Percentiles rank a stretch among this genome's conserved stretches.
These are phyloP conservation scores for Heliornis fulica DNA, from an alignment of 2,113 vertebrate genomes.

Conservation along the genomic window DNA sequence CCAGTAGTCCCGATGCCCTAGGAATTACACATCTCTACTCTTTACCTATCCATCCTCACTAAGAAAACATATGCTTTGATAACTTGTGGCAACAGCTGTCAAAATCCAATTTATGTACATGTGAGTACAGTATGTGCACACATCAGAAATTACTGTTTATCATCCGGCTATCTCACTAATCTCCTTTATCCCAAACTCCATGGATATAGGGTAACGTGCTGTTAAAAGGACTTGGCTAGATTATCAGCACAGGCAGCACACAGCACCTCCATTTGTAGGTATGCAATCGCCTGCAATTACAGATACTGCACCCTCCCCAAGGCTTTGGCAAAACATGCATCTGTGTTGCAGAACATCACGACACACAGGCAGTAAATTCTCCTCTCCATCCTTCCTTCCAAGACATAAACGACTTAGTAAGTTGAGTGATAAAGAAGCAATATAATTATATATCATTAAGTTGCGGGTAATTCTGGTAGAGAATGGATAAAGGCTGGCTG, in stretches of 20 bases:
- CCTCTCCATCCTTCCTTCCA: neutral
- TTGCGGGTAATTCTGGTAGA: neutral
- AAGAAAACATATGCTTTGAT: conserved; percentile 1
- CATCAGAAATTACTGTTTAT: neutral
- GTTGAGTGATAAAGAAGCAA: neutral
- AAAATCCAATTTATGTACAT: neutral
- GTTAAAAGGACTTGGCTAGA: neutral
- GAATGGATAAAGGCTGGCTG: neutral
- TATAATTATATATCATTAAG: neutral
- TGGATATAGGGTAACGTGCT: neutral
- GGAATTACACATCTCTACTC: neutral
- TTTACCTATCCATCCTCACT: neutral
- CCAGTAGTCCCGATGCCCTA: neutral
- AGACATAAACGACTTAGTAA: neutral
- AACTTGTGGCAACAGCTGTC: neutral
- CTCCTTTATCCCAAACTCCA: neutral
- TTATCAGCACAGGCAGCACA: neutral
- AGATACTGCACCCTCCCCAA: neutral
- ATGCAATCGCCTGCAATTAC: neutral
- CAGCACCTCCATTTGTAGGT: neutral
- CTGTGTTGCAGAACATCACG: neutral
- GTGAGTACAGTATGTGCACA: neutral
- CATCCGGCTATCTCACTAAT: neutral
- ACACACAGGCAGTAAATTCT: neutral
- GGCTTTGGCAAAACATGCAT: neutral